phyloP scores from a whole-genome alignment of 2,888 invertebrate species.

The Neoscelio sp. region DNA sequence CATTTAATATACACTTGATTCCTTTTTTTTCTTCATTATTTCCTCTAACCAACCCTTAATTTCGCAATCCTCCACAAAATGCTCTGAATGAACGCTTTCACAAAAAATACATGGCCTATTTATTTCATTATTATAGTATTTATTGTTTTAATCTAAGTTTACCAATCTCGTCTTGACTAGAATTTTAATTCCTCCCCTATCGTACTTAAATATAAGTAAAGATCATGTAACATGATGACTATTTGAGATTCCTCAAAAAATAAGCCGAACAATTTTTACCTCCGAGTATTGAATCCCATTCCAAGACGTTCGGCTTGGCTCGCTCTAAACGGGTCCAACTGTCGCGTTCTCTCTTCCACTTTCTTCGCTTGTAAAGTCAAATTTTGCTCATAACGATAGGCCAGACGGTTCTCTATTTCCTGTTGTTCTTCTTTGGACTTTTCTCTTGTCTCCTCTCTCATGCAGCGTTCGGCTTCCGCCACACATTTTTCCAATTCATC shows the following conservation, averaged over 20 bases:
- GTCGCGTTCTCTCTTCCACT: slow-evolving; percentile 89
- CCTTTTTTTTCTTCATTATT: too few relatives aligned
- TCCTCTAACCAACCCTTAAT: too few relatives aligned
- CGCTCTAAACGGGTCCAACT: slow-evolving; percentile 92
- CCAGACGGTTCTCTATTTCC: slow-evolving; percentile 87
- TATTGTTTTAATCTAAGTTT: too few relatives aligned
- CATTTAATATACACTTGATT: slow-evolving; percentile 22
- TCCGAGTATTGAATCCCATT: slow-evolving; percentile 90
- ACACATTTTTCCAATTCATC: slow-evolving; percentile 97
- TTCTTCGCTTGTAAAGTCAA: slow-evolving; percentile 88
- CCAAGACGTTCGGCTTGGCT: slow-evolving; percentile 96
- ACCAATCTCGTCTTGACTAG: too few relatives aligned
- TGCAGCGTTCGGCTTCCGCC: slow-evolving; percentile 86
- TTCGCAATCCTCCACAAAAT: too few relatives aligned
- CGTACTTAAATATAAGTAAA: too few relatives aligned
- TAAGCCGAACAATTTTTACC: slow-evolving; percentile 82
- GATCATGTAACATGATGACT: too few relatives aligned
- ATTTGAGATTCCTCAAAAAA: too few relatives aligned
- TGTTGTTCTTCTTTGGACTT: slow-evolving; percentile 88
- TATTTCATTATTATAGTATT: too few relatives aligned
- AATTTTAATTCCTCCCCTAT: too few relatives aligned
- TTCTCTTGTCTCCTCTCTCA: slow-evolving; percentile 79
- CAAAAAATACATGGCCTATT: too few relatives aligned
- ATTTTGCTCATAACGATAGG: slow-evolving; percentile 88
- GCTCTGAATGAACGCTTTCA: too few relatives aligned